Base-by-base conservation (phyloP, 2,888 invertebrate genomes). In the Eupithecia abbreviata region DNA sequence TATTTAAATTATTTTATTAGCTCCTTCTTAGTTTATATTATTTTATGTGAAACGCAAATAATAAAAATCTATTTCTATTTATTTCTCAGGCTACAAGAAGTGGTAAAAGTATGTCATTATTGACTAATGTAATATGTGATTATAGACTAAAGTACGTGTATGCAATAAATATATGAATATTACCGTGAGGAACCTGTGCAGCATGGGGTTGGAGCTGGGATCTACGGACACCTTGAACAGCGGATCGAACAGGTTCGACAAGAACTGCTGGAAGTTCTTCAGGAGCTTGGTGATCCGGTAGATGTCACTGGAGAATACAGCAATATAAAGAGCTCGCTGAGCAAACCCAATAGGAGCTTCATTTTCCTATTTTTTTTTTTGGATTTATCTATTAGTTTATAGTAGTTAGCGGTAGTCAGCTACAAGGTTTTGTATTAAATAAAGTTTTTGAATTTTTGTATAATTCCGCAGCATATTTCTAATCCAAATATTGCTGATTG, bases 161-260 rank as follows among this genome's bases (percentile, higher is more conserved):
- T 6, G n/a, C 5, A 4, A 4, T 15, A 87, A 6, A 47, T 2
- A 30, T 30, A 30, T 30, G 30, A 30, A 30, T 18, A 90, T 91
- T 76, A 95, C 95, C 74, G 96, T 96, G 13, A 96, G 90, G 82
- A 96, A 99, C 85, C 97, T 96, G 95, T 99, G 98, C 75, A 99
- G 95, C 82, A 99, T 98, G 0, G 99, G 98, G 93, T 99, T 99
- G 81, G 97, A 96, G 82, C 96, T 96, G 1, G 99, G 99, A 89
- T 98, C 97, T 83, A 98, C 98, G 74, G 99, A 99, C 74, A 97
- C 99, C 95, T 99, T 99, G 92, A 99, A 99, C 75, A 99, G 95
- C 67, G 99, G 99, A 87, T 97, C 95, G 95, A 99, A 99, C 85
- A 99, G 97, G 92, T 99, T 99, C 92, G 97, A 97, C 79, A 99